Conservation (phyloP, 2,113 vertebrate genomes). For the Plestiodon gilberti region DNA sequence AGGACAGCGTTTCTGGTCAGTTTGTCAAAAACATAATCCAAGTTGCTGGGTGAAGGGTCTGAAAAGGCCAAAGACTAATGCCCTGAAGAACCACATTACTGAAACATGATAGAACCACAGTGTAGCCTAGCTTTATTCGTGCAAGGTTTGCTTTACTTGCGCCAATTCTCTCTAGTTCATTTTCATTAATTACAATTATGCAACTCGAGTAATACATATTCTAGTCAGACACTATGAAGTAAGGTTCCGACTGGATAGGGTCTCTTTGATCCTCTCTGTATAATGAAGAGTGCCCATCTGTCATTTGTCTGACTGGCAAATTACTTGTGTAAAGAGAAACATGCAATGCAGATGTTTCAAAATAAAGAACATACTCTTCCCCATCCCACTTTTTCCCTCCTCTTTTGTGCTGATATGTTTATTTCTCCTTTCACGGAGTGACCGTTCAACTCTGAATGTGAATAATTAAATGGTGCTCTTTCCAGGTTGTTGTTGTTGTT, state of each 20-base stretch:
- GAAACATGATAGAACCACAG: neutral
- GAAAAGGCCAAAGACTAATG: neutral
- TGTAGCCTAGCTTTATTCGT: neutral
- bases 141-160: neutral
- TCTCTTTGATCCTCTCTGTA: neutral
- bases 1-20: neutral
- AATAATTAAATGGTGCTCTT: neutral
- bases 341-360: neutral
- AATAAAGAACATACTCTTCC: neutral
- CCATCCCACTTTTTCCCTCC: too few relatives aligned
- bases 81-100: neutral
- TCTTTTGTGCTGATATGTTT: neutral
- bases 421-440: neutral
- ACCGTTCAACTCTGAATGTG: neutral
- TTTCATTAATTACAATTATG: neutral
- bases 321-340: neutral
- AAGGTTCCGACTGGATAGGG: neutral
- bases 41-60: neutral
- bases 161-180: neutral
- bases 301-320: neutral
- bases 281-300: constrained; percentile 14
- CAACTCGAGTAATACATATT: neutral
- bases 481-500: too few relatives aligned
- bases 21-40: neutral
- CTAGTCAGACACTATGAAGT: neutral